These are phyloP conservation scores for Podarcis siculus DNA, from an alignment of 2,797 vertebrate species.

Conservation along the genomic window DNA sequence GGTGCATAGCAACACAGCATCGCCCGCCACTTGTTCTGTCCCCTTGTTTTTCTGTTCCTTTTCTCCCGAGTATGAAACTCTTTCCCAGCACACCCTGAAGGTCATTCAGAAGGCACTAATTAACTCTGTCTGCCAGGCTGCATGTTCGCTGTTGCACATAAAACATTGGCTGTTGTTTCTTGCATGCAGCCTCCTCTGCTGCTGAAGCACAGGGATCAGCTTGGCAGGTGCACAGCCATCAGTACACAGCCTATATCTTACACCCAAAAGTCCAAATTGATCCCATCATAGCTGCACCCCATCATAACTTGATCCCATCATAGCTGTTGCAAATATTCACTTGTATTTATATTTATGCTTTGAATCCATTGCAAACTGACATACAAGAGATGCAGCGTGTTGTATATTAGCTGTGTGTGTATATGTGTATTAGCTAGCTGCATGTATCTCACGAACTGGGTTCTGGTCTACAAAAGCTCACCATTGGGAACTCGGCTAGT, in stretches of 20 bases:
- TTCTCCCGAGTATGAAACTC: neutral
- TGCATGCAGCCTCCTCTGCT: neutral
- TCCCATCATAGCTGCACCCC: neutral
- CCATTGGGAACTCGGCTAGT: too few relatives aligned
- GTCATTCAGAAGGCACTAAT: neutral
- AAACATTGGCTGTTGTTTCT: neutral
- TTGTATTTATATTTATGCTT: too few relatives aligned
- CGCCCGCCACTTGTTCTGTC: too few relatives aligned
- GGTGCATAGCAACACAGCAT: neutral
- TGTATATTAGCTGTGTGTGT: too few relatives aligned
- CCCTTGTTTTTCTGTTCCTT: neutral
- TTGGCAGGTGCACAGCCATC: neutral
- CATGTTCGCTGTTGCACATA: neutral
- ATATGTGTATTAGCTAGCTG: too few relatives aligned
- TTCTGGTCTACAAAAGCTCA: too few relatives aligned
- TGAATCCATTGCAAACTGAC: too few relatives aligned
- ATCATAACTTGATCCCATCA: too few relatives aligned
- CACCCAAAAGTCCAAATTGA: neutral
- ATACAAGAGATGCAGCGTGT: too few relatives aligned
- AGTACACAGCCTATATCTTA: neutral
- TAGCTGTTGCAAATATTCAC: too few relatives aligned
- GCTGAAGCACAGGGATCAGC: neutral
- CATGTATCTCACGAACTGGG: too few relatives aligned
- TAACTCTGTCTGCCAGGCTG: neutral
- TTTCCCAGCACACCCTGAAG: neutral